Base-by-base conservation (phyloP, 2,888 invertebrate species). In the Cephus pygmeus region DNA sequence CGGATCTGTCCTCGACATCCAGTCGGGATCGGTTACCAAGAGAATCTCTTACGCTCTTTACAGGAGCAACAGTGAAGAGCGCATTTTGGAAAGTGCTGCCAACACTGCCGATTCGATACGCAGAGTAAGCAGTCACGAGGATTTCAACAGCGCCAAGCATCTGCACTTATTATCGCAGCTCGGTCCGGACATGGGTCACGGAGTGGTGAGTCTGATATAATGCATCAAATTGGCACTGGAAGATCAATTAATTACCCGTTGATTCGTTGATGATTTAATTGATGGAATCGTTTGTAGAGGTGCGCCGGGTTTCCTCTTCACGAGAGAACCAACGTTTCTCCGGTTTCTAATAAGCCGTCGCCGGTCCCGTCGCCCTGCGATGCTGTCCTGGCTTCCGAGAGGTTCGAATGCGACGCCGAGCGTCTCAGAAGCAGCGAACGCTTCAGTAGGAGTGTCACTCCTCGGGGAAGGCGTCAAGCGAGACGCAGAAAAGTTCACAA, bases 61-160 rank as follows among this genome's bases (percentile, higher is more conserved):
- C 77, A 90, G 90, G 77, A 91, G 91, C 79, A 91, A 87, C 84
- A 91, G 91, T 83, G 91, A 91, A 79, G 91, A 91, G 81, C 88
- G 88, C 36, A 89, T 91, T 82, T 87, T 90, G 76, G 91, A 91
- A 75, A 89, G 80, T 34, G 80, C 80, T 69, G 81, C 82, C 34
- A 83, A 83, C 75, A 78, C 81, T 73, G 80, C 78, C 33, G 83
- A 83, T 73, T 82, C 85, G 73, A 94, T 94, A 69, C 91, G 94
- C 77, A 92, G 94, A 85, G 94, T 94, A n/a, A 94, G 93, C 82
- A 94, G 94, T 80, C 94, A 94, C 89, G 94, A 94, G 88, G 94
- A 94, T 88, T 94, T 94, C 85, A 91, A 91, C 77, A 91, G 88
- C 79, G 88, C 88, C 69, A 89, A 90, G 83, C 88, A 90, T 83